phyloP scores from a whole-genome alignment of 92 coral and sea anemone genomes.

The Parazoanthus atlanticus region DNA sequence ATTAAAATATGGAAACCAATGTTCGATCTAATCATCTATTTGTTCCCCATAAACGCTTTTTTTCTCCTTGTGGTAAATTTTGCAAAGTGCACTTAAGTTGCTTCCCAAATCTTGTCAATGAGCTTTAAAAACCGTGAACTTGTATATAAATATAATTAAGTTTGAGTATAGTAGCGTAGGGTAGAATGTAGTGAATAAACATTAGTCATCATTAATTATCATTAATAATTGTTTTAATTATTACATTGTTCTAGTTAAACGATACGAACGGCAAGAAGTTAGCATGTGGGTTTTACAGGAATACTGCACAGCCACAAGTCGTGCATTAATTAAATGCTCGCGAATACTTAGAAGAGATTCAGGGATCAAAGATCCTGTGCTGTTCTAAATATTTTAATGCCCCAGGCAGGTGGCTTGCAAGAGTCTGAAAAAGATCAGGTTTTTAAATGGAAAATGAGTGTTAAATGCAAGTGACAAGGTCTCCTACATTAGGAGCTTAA shows the following conservation, averaged over 20 bases:
- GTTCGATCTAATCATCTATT: background rate
- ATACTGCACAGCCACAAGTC: background rate
- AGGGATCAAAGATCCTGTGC: slow-evolving; percentile 28
- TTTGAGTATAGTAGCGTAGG: slow-evolving; percentile 18
- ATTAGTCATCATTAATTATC: background rate
- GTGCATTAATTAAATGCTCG: background rate
- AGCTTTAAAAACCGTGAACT: slow-evolving; percentile 28
- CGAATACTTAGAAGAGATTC: slow-evolving; percentile 9
- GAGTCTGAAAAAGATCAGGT: background rate
- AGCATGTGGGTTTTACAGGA: background rate
- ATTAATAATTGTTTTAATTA: slow-evolving; percentile 9
- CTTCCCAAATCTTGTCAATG: background rate
- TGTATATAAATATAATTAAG: background rate
- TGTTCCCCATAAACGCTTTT: no score
- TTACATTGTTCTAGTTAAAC: slow-evolving; percentile 16
- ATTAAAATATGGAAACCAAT: background rate
- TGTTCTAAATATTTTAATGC: slow-evolving; percentile 20
- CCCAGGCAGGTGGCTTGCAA: slow-evolving; percentile 2
- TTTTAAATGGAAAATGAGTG: background rate
- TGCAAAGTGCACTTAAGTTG: background rate
- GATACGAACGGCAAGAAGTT: background rate
- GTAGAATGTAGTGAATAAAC: background rate
- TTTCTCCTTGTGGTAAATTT: background rate
- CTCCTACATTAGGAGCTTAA: background rate
- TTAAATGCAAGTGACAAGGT: background rate